These are phyloP conservation scores for Myoxocephalus aenaeus DNA, from an alignment of 2,797 vertebrate species.

Conservation along the genomic window DNA sequence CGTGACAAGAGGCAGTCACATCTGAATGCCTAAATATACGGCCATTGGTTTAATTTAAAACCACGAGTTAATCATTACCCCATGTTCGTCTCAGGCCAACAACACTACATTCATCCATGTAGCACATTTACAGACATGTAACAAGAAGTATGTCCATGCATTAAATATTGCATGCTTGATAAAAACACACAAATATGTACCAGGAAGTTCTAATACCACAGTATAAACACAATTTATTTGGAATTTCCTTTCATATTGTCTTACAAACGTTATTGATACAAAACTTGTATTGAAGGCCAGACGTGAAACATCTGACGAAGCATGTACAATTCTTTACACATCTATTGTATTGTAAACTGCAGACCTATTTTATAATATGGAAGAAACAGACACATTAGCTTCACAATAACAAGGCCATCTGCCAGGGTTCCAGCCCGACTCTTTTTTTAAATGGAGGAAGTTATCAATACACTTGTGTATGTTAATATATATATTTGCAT, in stretches of 20 bases:
- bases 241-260: slow-evolving; percentile 58
- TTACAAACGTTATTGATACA: slow-evolving; percentile 74
- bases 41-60: slow-evolving; percentile 15
- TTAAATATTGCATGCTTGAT: not conserved
- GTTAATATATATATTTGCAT: slow-evolving; percentile 14
- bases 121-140: not conserved
- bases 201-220: slow-evolving; percentile 38
- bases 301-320: slow-evolving; percentile 31
- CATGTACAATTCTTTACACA: slow-evolving; percentile 37
- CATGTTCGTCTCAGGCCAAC: not conserved
- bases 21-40: not conserved
- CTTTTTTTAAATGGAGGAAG: slow-evolving; percentile 9
- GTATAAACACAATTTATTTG: slow-evolving; percentile 75
- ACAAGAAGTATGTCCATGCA: not conserved
- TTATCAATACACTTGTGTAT: not conserved
- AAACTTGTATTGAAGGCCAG: slow-evolving; percentile 53
- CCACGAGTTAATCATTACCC: not conserved
- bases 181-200: not conserved
- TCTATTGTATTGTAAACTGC: slow-evolving; percentile 33
- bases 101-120: not conserved
- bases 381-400: slow-evolving; percentile 29
- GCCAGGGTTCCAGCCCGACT: slow-evolving; percentile 7
- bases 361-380: slow-evolving; percentile 13
- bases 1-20: not conserved
- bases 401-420: slow-evolving; percentile 23